Evolutionary conservation across 2,113 vertebrate genomes (phyloP), one percentile per base, ranked within the genome.

Genomic region (Rhinopomastus cyanomelas): DNA sequence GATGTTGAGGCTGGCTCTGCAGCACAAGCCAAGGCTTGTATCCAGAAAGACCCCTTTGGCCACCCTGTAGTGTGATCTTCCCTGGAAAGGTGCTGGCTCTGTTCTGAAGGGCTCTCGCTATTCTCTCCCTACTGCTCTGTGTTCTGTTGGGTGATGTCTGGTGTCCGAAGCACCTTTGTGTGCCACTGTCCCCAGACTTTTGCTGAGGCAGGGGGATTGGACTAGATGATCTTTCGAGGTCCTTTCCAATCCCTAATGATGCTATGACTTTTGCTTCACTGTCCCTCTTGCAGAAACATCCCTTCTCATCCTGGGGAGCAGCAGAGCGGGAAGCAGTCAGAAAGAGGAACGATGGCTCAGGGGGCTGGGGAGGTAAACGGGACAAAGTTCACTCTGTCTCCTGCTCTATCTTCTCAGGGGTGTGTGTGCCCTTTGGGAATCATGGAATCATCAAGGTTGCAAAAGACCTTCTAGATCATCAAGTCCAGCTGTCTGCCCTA

Each of bases 31-130:
- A 3, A 19, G 18, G 52, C 52, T 48, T 25, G 8, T 44, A 4
- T 21, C 1, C 21, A 5, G 36, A n/a, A 23, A 30, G 30, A 36
- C 27, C 0, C 69, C n/a, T 11, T 16, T 46, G 59, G 26, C 18
- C 12, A 7, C 11, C 9, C 37, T 8, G 8, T 7, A 9, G 56
- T 1, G 5, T 9, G 52, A 18, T 30, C 46, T 72, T 7, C 1
- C 4, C 39, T 1, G 1, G 26, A 30, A 29, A 4, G 14, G 27
- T 4, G 2, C 27, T n/a, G 0, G 8, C 42, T n/a, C 39, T 16
- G 42, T 22, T 51, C 26, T 1, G 22, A 30, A 30, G 52, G 20
- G 46, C 56, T 64, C n/a, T n/a, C n/a, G n/a, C n/a, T n/a, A n/a
- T n/a, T 42, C 39, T 15, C n/a, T 53, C 25, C 9, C 27, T 26